phyloP scores from a whole-genome alignment of 2,888 invertebrate species.

The Pristionchus arcanus region DNA sequence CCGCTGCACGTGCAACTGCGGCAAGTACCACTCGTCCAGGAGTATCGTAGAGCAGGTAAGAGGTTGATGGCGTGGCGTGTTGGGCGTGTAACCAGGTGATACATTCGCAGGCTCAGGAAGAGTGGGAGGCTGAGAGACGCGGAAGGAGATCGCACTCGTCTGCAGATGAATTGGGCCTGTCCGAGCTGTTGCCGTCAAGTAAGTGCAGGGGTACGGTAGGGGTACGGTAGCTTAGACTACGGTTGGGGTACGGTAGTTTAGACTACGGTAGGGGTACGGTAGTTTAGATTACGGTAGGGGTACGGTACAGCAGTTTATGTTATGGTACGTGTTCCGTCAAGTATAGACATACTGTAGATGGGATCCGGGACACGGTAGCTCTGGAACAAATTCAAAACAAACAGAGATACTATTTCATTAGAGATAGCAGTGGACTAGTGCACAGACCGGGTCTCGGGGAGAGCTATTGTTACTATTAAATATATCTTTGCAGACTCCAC shows the following conservation, averaged over 20 bases:
- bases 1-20: constrained; percentile 69
- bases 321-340: neutral
- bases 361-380: neutral
- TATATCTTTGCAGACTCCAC: neutral
- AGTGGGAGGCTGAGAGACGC: constrained; percentile 44
- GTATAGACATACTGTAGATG: no score
- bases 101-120: constrained; percentile 33
- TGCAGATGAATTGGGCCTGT: neutral
- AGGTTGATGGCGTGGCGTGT: neutral
- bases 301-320: no score
- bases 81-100: neutral
- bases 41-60: constrained; percentile 74
- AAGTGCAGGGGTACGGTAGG: neutral
- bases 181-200: constrained; percentile 64
- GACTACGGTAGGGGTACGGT: neutral
- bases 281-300: no score
- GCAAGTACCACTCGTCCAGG: constrained; percentile 72
- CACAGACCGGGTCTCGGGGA: no score
- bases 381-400: no score
- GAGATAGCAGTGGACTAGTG: no score
- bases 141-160: neutral
- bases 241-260: neutral
- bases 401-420: no score
- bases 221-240: neutral
- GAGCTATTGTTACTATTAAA: no score